These are phyloP conservation scores for Athetis lepigone DNA, from an alignment of 2,888 invertebrate genomes.

Conservation along the genomic window DNA sequence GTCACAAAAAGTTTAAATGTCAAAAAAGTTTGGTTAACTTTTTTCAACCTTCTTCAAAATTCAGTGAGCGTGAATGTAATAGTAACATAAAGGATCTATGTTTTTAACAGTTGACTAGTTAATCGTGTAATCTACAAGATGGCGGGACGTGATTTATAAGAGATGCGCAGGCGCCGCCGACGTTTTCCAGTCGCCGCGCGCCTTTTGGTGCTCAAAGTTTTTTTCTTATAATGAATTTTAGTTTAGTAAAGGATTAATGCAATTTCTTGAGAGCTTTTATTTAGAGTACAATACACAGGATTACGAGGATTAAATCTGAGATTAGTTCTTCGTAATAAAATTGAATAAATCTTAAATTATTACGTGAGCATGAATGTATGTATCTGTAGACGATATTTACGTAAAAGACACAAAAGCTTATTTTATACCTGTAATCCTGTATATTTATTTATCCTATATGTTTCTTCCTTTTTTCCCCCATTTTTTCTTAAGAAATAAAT, in stretches of 20 bases:
- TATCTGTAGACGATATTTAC: no score
- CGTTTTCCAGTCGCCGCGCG: constrained; percentile 70
- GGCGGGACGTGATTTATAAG: constrained; percentile 83
- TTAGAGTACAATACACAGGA: not conserved
- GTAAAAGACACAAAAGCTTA: no score
- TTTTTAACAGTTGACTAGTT: constrained; percentile 84
- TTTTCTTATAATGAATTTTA: not conserved
- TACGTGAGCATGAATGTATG: no score
- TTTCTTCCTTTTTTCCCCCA: no score
- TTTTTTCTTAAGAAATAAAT: no score
- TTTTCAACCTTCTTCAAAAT: constrained; percentile 62
- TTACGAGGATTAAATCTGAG: not conserved
- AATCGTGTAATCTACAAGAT: constrained; percentile 86
- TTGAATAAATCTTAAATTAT: no score
- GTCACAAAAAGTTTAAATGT: constrained; percentile 28
- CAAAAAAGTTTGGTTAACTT: constrained; percentile 47
- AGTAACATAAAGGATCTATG: constrained; percentile 76
- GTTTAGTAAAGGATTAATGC: not conserved
- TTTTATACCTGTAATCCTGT: no score
- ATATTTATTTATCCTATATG: no score
- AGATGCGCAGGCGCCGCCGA: constrained; percentile 85
- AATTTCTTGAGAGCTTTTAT: not conserved
- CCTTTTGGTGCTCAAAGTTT: constrained; percentile 76
- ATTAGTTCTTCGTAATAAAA: not conserved
- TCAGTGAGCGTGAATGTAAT: constrained; percentile 79